Evolutionary conservation across 2,797 vertebrate species (phyloP), one percentile per base, ranked within the genome.

Genomic region (Enteromius mattozi): DNA sequence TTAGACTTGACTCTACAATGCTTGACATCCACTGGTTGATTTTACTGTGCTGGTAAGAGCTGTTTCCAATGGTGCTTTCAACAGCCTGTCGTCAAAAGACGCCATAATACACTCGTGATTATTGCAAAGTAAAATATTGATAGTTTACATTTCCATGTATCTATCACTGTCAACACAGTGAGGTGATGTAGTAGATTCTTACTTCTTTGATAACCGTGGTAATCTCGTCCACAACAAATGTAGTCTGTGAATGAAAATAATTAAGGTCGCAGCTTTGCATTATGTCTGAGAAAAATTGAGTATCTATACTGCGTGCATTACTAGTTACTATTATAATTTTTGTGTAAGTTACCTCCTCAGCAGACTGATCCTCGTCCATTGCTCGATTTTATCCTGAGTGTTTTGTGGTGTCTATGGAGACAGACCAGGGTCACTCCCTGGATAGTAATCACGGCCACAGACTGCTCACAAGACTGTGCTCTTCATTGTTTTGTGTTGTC

Each of bases 141-240:
- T 13, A 1, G 61, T 61, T 19, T 19, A 27, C 40, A 78, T 61
- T 61, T 27, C 0, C 17, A 63, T 63, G 40, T 63, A 19, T 33
- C 30, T 65, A 14, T 49, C 14, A 16, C 47, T 49, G 21, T 37
- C 13, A 37, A 4, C 42, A 66, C 13, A 66, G 27, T 35, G 1
- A 17, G 8, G 7, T 49, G 2, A 35, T 6, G 4, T 27, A n/a
- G 16, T 42, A 63, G 10, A 33, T 76, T 85, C 88, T 88, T 83
- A 91, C 88, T 40, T 89, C 87, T 88, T 90, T 89, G 27, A 91
- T 89, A 40, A 89, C 85, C 33, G 84, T 88, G 78, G 77, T 87
- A 16, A 90, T 80, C 40, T 91, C 90, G 6, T 91, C 89, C 17
- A 86, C 87, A 54, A 90, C 87, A 85, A 91, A 90, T 65, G 84